Conservation (phyloP, 2,113 vertebrate species). For the Psophia crepitans region DNA sequence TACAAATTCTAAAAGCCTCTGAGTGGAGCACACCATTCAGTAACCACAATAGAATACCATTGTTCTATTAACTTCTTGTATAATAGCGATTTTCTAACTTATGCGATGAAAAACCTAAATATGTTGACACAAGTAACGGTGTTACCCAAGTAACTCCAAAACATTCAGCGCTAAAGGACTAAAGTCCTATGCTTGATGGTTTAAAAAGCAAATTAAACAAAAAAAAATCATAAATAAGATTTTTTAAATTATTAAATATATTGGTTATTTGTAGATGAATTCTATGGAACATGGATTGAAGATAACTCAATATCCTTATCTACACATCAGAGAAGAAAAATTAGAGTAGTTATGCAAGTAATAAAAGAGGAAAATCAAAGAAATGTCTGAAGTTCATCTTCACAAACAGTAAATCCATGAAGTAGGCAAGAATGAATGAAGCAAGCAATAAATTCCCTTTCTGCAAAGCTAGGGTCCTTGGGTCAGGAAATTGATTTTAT, state of each 20-base stretch:
- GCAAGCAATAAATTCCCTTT: neutral
- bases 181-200: neutral
- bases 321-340: neutral
- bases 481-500: neutral
- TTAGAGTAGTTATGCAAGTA: neutral
- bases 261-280: neutral
- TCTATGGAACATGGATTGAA: neutral
- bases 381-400: neutral
- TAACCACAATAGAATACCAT: neutral
- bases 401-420: neutral
- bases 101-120: neutral
- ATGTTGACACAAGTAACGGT: neutral
- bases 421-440: neutral
- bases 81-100: neutral
- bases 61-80: neutral
- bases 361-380: neutral
- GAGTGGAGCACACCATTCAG: neutral
- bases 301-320: neutral
- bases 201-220: neutral
- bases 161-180: too few species aligned
- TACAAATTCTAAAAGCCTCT: neutral
- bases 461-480: neutral
- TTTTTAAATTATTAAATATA: neutral
- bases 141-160: neutral
- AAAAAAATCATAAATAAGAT: neutral